Percentiles rank a stretch among this genome's conserved stretches.
Evolutionary conservation across 1,140 invertebrate species (phyloP).

Genomic region (Philotrypesis tridentata): DNA sequence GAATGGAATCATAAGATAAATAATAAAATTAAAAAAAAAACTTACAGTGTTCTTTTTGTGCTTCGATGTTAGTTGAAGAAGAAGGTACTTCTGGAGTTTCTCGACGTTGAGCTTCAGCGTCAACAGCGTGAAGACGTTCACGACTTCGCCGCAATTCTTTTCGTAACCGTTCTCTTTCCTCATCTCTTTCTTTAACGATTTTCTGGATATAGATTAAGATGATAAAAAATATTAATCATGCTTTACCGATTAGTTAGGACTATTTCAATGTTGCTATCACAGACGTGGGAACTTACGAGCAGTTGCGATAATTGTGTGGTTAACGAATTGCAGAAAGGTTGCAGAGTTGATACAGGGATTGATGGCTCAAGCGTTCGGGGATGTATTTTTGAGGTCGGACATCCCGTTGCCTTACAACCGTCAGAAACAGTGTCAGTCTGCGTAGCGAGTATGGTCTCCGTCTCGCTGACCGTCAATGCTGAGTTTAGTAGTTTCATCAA

Average conservation of each 20-base stretch:
- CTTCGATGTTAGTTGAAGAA: conserved; percentile 55
- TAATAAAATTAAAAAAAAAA: not conserved
- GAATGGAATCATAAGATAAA: too few species aligned
- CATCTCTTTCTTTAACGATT: conserved; percentile 83
- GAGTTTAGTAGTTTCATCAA: conserved; percentile 74
- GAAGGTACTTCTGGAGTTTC: conserved; percentile 58
- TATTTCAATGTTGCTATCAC: too few species aligned
- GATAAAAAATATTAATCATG: too few species aligned
- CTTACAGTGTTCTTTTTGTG: conserved; percentile 61
- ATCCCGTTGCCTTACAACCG: conserved; percentile 62
- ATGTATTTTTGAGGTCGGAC: conserved; percentile 58
- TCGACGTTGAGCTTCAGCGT: conserved; percentile 68
- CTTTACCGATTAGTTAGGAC: too few species aligned
- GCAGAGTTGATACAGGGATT: conserved; percentile 67
- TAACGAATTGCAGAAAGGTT: conserved; percentile 72
- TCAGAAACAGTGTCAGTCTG: conserved; percentile 50
- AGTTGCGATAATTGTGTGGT: conserved; percentile 74
- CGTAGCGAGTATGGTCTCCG: conserved; percentile 71
- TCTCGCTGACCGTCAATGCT: conserved; percentile 73
- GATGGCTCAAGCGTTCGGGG: conserved; percentile 65
- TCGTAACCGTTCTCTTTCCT: conserved; percentile 82
- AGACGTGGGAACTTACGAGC: conserved; percentile 65
- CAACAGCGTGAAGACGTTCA: conserved; percentile 82
- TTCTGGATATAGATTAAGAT: conserved; percentile 72
- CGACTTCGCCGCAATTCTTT: conserved; percentile 81